A percentile compares a stretch with the other conserved stretches of the same genome.
Evolutionary conservation across 2,888 invertebrate genomes (phyloP).

Genomic region (Drosophila prostipennis): DNA sequence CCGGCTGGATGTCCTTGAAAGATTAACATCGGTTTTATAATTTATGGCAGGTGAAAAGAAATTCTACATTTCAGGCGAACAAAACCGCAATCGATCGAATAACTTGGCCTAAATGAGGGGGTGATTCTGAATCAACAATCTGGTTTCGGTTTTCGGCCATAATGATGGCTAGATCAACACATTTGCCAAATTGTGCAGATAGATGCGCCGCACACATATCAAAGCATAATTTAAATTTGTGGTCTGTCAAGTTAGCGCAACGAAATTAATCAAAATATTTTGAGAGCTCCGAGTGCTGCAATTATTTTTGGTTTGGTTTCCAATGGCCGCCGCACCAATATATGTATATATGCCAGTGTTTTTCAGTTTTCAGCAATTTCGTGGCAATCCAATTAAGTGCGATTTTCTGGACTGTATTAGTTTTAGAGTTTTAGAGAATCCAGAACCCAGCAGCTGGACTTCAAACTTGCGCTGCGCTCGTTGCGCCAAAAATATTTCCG

Average conservation of each 20-base stretch:
- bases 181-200: conserved; percentile 26
- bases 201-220: conserved; percentile 13
- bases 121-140: conserved; percentile 26
- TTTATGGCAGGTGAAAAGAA: conserved; percentile 68
- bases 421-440: conserved; percentile 18
- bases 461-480: not conserved
- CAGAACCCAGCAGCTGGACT: not conserved
- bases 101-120: conserved; percentile 37
- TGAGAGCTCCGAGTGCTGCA: conserved; percentile 8
- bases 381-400: conserved; percentile 22
- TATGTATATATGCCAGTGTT: no score
- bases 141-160: conserved; percentile 10
- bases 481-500: not conserved
- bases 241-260: conserved; percentile 32
- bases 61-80: conserved; percentile 35
- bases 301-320: conserved; percentile 20
- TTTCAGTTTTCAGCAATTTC: conserved; percentile 6
- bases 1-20: conserved; percentile 60
- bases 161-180: conserved; percentile 26
- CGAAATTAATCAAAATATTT: conserved; percentile 38
- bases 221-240: conserved; percentile 47
- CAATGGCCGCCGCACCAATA: not conserved
- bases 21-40: conserved; percentile 61
- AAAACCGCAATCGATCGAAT: conserved; percentile 60
- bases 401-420: conserved; percentile 21